Evolutionary conservation across 2,797 vertebrate genomes (phyloP).

Genomic region (Myotis myotis): DNA sequence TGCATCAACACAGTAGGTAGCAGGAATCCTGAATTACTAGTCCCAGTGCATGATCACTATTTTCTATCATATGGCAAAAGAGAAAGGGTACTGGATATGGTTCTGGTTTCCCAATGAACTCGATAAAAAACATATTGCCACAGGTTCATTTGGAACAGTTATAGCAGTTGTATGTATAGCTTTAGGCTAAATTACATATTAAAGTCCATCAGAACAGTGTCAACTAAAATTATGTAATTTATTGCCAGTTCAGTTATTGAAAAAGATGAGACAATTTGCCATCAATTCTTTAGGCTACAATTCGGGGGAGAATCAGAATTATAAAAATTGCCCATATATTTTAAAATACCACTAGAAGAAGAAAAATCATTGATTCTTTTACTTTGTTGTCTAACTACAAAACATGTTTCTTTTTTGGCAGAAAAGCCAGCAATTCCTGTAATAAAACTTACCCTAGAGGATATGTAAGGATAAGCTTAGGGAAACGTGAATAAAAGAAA

Average conservation of each 20-base stretch:
- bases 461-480: constrained; percentile 65
- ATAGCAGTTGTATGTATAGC: neutral
- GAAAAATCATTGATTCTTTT: constrained; percentile 31
- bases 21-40: neutral
- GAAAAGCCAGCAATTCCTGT: constrained; percentile 61
- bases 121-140: neutral
- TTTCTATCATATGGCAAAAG: constrained; percentile 38
- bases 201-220: neutral
- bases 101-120: constrained; percentile 46
- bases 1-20: neutral
- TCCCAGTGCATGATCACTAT: neutral
- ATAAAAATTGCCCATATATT: constrained; percentile 58
- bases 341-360: constrained; percentile 31
- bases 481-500: constrained; percentile 70
- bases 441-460: constrained; percentile 69
- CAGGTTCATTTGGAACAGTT: neutral
- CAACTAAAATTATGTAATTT: constrained; percentile 34
- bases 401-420: constrained; percentile 53
- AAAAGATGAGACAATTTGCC: constrained; percentile 42
- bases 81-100: neutral
- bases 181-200: neutral
- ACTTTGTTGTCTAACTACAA: constrained; percentile 61
- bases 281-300: constrained; percentile 34
- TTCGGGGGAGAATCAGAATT: constrained; percentile 37
- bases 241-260: constrained; percentile 48